Base-by-base conservation (phyloP, 1,140 invertebrate species). In the Pseudomyrmex cubaensis region DNA sequence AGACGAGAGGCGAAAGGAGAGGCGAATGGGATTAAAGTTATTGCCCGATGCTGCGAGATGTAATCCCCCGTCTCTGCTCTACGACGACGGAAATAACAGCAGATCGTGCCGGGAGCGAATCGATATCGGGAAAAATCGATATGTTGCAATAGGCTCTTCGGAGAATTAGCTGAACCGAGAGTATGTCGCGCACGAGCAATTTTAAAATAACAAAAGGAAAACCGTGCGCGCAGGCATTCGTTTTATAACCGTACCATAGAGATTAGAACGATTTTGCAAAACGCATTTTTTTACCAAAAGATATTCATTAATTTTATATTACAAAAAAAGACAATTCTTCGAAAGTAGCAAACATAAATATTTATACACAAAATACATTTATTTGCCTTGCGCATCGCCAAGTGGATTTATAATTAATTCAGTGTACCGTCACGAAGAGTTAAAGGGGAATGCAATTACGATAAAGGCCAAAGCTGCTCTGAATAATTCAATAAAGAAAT, bases 401-500 rank as follows among this genome's bases (percentile, higher is more conserved):
- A 80, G 70, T 72, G 44, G 10, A 80, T 80, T 72, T 72, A 70
- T 80, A 72, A 80, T 80, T 50, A 80, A 72, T 80, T 80, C 66
- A 72, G 20, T 59, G 54, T 50, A 62, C 64, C 2, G 44, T 78
- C 66, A 54, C 56, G 54, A 35, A 35, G 52, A 59, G 76, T 35
- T 72, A 72, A 59, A 80, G 64, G 44, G n/a, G 44, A 80, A 80
- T 80, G 54, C 76, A 80, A 80, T 80, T 80, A 80, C 66, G 76
- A 80, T 80, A 80, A 80, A 80, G 66, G n/a, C 66, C 52, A 44
- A 78, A 80, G 66, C 52, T 70, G 66, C 20, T 61, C 56, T 80
- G 76, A 72, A 80, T 72, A 80, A 70, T 80, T 72, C 54, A 80
- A 59, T 80, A 80, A 59, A 82, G 48, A 73, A 48, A 82, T 52